phyloP scores from a whole-genome alignment of 1,140 invertebrate genomes.

The Centruroides sculpturatus region DNA sequence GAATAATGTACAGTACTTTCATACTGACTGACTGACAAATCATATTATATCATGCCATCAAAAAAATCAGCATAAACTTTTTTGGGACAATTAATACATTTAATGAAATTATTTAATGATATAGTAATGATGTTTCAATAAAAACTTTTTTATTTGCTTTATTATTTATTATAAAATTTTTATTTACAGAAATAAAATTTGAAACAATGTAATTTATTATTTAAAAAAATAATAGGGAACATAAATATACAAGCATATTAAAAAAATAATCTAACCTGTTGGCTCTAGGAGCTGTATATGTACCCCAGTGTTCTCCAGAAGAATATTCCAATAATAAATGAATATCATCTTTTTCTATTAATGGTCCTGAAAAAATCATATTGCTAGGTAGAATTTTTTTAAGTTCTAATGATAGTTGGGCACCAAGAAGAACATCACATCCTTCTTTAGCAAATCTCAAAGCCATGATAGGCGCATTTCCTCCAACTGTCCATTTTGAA shows the following conservation, averaged over 20 bases:
- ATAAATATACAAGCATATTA: neutral
- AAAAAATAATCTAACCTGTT: slow-evolving; percentile 42
- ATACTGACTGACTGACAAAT: too few species aligned
- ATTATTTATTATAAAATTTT: slow-evolving; percentile 1
- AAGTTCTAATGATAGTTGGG: slow-evolving; percentile 15
- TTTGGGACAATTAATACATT: too few species aligned
- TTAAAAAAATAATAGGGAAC: neutral
- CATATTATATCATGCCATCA: too few species aligned
- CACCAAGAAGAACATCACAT: slow-evolving; percentile 34
- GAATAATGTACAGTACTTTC: too few species aligned
- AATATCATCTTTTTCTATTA: slow-evolving; percentile 54
- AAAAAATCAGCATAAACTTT: too few species aligned
- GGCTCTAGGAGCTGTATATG: slow-evolving; percentile 53
- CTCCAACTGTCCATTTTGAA: slow-evolving; percentile 53
- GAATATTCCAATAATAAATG: slow-evolving; percentile 70
- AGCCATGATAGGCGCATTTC: slow-evolving; percentile 75
- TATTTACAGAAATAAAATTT: neutral
- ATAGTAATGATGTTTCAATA: too few species aligned
- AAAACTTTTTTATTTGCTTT: neutral
- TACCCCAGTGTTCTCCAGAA: slow-evolving; percentile 57
- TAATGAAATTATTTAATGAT: too few species aligned
- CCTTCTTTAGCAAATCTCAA: slow-evolving; percentile 58
- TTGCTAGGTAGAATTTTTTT: slow-evolving; percentile 22
- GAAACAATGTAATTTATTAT: neutral
- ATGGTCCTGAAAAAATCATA: slow-evolving; percentile 40